Evolutionary conservation across 2,797 vertebrate species (phyloP), one percentile per base, ranked within the genome.

Genomic region (Synaphobranchus kaupii): DNA sequence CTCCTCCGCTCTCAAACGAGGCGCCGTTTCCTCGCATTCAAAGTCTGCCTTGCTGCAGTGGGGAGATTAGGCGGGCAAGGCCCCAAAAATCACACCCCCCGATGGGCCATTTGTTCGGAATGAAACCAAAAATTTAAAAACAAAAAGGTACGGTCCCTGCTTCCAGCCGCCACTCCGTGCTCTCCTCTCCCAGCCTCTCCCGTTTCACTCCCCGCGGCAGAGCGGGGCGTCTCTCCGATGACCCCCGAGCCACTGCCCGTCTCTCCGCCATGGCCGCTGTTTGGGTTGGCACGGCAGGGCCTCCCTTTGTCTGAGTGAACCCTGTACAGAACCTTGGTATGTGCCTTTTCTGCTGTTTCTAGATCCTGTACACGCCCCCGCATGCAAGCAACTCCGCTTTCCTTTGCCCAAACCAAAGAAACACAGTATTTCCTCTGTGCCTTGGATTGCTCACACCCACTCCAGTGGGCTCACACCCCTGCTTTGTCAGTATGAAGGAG

Each of bases 321-420:
- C 15, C 8, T 2, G 78, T 34, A 31, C 76, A 78, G 86, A 58
- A 15, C 68, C 85, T 52, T n/a, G 85, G 44, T 83, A 66, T n/a
- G 85, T 66, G 83, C 50, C 73, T 73, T 88, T 86, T 31, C 87
- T 39, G 84, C 84, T 78, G 56, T 25, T 48, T 80, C 44, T 22
- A 48, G 44, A n/a, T 80, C 68, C 84, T 47, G 28, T 9, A 39
- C 84, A 50, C 25, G 25, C 71, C 83, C 73, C 68, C 34, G 31
- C 71, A 34, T 20, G 7, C 20, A n/a, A 44, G 47, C 34, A 81
- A 44, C 48, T 34, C 63, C 17, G 48, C 52, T 39, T 71, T 7
- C 9, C 15, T 56, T 48, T 68, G 50, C 81, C 86, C 63, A 84
- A 68, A 71, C 76, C 44, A 48, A 50, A 80, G 76, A 48, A 48